Evolutionary conservation across 2,113 vertebrate species (phyloP).

Genomic region (Chunga burmeisteri): DNA sequence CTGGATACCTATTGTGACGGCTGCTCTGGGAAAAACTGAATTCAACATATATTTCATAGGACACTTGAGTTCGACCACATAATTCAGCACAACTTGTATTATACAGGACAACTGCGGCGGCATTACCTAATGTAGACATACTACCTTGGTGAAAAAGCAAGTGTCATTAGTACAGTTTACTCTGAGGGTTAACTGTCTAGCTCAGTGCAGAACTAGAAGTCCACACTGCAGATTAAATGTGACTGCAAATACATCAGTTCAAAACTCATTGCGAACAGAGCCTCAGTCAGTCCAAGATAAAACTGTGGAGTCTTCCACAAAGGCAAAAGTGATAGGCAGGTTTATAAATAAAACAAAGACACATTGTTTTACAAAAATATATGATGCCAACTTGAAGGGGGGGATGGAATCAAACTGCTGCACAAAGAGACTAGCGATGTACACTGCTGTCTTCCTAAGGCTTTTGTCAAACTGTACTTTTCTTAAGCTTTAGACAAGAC

Average conservation of each 20-base stretch:
- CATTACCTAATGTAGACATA: not conserved
- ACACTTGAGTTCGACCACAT: not conserved
- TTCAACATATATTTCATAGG: not conserved
- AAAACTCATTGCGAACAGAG: conserved; percentile 15
- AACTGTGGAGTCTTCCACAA: conserved; percentile 25
- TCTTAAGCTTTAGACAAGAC: conserved; percentile 26
- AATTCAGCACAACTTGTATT: not conserved
- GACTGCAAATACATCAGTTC: not conserved
- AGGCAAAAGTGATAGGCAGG: conserved; percentile 34
- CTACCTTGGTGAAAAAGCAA: not conserved
- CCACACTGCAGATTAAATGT: not conserved
- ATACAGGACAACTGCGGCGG: not conserved
- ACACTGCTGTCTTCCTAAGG: conserved; percentile 11
- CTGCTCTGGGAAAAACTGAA: not conserved
- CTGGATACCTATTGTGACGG: not conserved
- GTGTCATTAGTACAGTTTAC: not conserved
- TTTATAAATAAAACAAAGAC: conserved; percentile 61
- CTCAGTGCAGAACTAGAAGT: not conserved
- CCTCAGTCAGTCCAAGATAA: not conserved
- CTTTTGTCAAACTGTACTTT: conserved; percentile 41
- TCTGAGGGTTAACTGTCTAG: not conserved
- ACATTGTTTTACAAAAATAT: conserved; percentile 52
- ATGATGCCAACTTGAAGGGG: not conserved
- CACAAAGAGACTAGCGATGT: not conserved
- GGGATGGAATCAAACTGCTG: not conserved